A percentile compares a stretch with the other conserved stretches of the same genome.
Conservation (phyloP, 2,888 invertebrate species). For the Sisyra terminalis region DNA sequence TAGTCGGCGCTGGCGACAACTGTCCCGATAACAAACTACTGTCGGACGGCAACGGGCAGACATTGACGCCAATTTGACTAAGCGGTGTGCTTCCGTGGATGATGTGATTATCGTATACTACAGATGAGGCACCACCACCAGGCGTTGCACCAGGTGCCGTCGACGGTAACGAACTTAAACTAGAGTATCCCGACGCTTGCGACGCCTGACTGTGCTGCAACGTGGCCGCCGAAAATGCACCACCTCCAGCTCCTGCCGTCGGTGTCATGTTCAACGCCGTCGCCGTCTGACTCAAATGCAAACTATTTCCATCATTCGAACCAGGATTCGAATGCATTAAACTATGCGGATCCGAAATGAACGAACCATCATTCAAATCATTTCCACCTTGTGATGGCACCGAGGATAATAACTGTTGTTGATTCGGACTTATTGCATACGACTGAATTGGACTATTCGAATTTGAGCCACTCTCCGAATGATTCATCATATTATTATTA, state of each 20-base stretch:
- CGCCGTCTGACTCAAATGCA: constrained; percentile 20
- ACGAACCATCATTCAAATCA: constrained; percentile 1
- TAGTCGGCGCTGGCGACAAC: constrained; percentile 41
- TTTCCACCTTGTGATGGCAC: background rate
- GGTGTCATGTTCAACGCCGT: constrained; percentile 20
- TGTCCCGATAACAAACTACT: constrained; percentile 32
- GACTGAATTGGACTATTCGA: constrained; percentile 29
- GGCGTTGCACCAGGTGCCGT: constrained; percentile 1
- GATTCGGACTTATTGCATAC: constrained; percentile 25
- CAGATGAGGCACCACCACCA: constrained; percentile 22
- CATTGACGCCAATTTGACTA: constrained; percentile 66
- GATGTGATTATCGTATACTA: constrained; percentile 29
- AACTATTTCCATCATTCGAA: constrained; percentile 12
- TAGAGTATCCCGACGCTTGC: constrained; percentile 1
- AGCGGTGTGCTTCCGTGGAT: constrained; percentile 77
- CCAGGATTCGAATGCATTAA: constrained; percentile 3
- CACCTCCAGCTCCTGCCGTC: constrained; percentile 21
- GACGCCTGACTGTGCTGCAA: constrained; percentile 14
- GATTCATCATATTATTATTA: constrained; percentile 28
- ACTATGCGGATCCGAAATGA: background rate
- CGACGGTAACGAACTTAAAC: background rate
- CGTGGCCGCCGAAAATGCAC: constrained; percentile 19
- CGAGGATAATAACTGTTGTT: constrained; percentile 15
- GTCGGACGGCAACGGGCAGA: constrained; percentile 37
- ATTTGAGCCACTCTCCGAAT: constrained; percentile 28